Conservation (phyloP, 2,888 invertebrate genomes). For the Itoplectis maculator region DNA sequence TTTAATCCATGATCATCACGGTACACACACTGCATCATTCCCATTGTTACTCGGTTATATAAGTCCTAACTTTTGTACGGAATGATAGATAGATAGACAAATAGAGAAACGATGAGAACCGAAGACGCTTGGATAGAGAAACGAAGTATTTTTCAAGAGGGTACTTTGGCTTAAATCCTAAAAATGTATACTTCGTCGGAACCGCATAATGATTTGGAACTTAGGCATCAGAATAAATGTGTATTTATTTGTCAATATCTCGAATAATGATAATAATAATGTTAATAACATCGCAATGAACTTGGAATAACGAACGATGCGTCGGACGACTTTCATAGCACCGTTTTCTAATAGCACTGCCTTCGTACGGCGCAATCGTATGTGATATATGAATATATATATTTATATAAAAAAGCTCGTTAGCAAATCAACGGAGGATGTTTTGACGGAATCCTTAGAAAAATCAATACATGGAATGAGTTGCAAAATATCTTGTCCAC, state of each 20-base stretch:
- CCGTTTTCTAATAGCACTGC: conserved; percentile 73
- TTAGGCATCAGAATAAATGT: conserved; percentile 49
- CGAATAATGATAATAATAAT: conserved; percentile 29
- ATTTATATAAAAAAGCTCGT: conserved; percentile 32
- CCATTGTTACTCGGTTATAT: conserved; percentile 56
- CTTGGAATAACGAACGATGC: conserved; percentile 43
- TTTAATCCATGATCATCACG: conserved; percentile 31
- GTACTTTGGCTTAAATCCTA: conserved; percentile 27
- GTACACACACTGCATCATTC: conserved; percentile 52
- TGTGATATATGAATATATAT: conserved; percentile 72
- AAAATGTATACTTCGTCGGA: conserved; percentile 18
- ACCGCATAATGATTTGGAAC: conserved; percentile 47
- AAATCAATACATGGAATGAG: conserved; percentile 9
- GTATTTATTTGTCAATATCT: conserved; percentile 58
- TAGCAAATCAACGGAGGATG: conserved; percentile 20
- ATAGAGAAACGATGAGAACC: conserved; percentile 16
- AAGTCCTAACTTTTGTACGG: conserved; percentile 61
- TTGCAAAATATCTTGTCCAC: conserved; percentile 9
- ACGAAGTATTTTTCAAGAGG: conserved; percentile 36
- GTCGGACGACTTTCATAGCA: conserved; percentile 62
- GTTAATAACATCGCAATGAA: conserved; percentile 44
- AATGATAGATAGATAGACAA: conserved; percentile 53
- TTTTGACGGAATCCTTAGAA: conserved; percentile 15
- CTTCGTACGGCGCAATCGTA: conserved; percentile 72
- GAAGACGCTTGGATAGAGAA: conserved; percentile 22